Evolutionary conservation across 2,113 vertebrate species (phyloP).

Genomic region (Regulus satrapa): DNA sequence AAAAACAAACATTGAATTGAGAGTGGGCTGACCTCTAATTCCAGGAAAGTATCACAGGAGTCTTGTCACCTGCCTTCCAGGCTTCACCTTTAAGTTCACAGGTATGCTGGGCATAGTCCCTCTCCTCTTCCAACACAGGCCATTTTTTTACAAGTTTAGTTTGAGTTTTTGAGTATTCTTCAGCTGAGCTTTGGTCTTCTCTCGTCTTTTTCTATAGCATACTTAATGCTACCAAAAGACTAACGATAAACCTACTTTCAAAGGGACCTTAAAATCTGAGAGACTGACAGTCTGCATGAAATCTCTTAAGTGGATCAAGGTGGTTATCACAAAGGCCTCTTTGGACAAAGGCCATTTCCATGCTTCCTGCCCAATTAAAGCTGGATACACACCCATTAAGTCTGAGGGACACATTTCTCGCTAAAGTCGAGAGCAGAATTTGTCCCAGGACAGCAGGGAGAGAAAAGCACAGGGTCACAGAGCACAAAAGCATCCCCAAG

Average conservation of each 20-base stretch:
- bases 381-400: background rate
- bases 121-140: background rate
- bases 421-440: background rate
- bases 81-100: background rate
- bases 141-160: fast-evolving
- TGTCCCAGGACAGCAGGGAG: background rate
- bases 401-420: background rate
- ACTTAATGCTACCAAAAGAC: background rate
- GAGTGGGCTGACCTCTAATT: background rate
- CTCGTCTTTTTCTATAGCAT: background rate
- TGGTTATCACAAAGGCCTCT: background rate
- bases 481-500: background rate
- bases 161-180: background rate
- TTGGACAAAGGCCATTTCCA: background rate
- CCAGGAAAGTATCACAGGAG: background rate
- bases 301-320: background rate
- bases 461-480: background rate
- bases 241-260: background rate
- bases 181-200: background rate
- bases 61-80: background rate
- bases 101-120: fast-evolving
- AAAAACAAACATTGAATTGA: background rate
- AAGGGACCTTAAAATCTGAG: background rate
- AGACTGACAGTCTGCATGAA: background rate
- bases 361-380: background rate